Conservation (phyloP, 1,140 invertebrate species). For the Acromyrmex echinatior region DNA sequence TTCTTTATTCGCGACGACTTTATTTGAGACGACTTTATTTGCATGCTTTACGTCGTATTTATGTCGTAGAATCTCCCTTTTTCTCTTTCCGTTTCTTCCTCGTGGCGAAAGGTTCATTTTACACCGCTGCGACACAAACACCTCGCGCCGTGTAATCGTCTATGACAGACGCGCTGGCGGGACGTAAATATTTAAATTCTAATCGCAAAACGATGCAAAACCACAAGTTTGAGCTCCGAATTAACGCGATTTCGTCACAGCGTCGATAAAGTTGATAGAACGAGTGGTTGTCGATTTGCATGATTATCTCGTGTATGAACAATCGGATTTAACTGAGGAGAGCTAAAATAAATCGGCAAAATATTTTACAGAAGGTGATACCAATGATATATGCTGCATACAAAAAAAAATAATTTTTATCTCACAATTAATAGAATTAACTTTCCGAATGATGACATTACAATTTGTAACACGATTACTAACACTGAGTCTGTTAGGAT, state of each 20-base stretch:
- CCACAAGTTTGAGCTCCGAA: conserved; percentile 3
- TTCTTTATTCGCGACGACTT: conserved; percentile 20
- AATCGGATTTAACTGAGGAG: neutral
- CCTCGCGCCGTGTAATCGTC: neutral
- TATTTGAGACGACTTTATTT: conserved; percentile 37
- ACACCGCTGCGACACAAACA: too few species aligned
- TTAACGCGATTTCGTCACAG: conserved; percentile 31
- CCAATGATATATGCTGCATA: neutral
- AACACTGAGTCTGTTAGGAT: too few species aligned
- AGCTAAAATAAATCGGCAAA: neutral
- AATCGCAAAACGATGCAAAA: conserved; percentile 22
- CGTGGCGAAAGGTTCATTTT: conserved; percentile 20
- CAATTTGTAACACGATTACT: neutral
- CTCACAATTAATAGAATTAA: neutral
- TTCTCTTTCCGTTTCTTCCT: neutral
- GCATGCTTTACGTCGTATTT: conserved; percentile 16
- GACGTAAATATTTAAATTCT: conserved; percentile 47
- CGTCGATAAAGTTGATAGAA: neutral
- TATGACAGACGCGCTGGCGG: neutral
- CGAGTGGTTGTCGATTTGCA: conserved; percentile 26
- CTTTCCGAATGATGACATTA: neutral
- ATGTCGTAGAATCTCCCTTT: neutral
- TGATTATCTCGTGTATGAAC: conserved; percentile 5
- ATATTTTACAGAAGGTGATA: neutral
- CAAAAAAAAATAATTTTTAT: neutral